Evolutionary conservation across 2,888 invertebrate genomes (phyloP).

Genomic region (Drosophila nigricruria): DNA sequence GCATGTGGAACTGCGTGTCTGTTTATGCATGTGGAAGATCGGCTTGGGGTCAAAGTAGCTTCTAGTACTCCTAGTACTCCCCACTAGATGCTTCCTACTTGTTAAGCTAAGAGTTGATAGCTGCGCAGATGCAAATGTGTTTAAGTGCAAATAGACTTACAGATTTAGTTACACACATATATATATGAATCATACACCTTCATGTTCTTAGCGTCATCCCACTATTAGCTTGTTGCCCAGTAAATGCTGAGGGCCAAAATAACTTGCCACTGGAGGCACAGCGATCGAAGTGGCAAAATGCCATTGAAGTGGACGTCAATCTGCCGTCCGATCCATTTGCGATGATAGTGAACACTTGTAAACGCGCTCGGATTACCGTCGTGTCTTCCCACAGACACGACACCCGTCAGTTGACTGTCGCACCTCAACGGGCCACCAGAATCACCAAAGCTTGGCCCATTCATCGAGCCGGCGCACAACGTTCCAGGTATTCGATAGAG

Average conservation of each 20-base stretch:
- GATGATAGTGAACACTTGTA: not conserved
- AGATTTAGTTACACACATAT: not conserved
- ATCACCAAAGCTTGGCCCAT: not conserved
- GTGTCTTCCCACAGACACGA: accelerated
- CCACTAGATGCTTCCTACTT: no score
- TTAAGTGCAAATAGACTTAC: not conserved
- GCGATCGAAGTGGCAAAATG: not conserved
- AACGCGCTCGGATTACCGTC: not conserved
- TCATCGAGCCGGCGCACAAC: not conserved
- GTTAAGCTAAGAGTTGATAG: no score
- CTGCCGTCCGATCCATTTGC: not conserved
- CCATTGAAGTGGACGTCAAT: accelerated
- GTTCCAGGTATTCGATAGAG: not conserved
- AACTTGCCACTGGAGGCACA: not conserved
- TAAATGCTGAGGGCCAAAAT: not conserved
- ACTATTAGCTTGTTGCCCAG: not conserved
- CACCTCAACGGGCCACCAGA: not conserved
- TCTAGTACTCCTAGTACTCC: no score
- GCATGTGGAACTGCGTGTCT: no score
- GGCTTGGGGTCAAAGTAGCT: no score
- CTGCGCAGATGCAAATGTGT: no score
- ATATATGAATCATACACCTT: not conserved
- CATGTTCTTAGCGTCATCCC: not conserved
- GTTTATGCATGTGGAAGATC: no score
- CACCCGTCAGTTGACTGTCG: not conserved